Evolutionary conservation across 2,113 vertebrate species (phyloP).

Genomic region (Mirza zaza): DNA sequence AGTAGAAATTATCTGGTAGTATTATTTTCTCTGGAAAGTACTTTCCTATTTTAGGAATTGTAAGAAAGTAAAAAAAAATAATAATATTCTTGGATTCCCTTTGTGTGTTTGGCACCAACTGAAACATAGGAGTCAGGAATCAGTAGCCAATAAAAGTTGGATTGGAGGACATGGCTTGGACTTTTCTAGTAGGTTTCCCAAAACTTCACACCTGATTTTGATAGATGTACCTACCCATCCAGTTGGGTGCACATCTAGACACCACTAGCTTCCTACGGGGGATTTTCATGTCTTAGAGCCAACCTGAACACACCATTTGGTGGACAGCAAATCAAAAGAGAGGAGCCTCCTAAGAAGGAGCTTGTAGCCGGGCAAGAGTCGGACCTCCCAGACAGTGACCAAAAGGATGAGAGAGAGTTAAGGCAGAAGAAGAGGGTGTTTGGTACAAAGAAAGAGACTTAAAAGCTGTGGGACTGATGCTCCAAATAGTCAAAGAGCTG

Average conservation of each 20-base stretch:
- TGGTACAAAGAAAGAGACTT: background rate
- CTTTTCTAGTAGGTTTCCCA: background rate
- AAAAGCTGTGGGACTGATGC: background rate
- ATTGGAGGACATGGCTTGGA: background rate
- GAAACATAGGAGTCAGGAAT: background rate
- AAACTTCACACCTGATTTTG: background rate
- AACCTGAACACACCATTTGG: background rate
- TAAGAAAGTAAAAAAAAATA: background rate
- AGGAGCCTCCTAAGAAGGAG: background rate
- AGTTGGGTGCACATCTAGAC: background rate
- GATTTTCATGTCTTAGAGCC: background rate
- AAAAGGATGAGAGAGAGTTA: background rate
- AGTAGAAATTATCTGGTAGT: slow-evolving; percentile 34
- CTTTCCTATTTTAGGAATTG: slow-evolving; percentile 12
- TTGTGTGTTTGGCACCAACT: background rate
- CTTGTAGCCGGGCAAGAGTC: background rate
- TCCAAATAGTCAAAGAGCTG: background rate
- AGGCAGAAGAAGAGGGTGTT: background rate
- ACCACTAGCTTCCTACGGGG: background rate
- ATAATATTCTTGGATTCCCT: background rate
- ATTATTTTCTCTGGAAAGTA: slow-evolving; percentile 13
- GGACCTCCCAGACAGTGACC: background rate
- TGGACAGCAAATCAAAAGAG: background rate
- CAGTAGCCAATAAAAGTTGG: background rate
- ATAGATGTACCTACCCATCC: background rate